Percentiles rank a stretch among this genome's conserved stretches.
phyloP scores from a whole-genome alignment of 2,888 invertebrate species.

The Mystacides longicornis region DNA sequence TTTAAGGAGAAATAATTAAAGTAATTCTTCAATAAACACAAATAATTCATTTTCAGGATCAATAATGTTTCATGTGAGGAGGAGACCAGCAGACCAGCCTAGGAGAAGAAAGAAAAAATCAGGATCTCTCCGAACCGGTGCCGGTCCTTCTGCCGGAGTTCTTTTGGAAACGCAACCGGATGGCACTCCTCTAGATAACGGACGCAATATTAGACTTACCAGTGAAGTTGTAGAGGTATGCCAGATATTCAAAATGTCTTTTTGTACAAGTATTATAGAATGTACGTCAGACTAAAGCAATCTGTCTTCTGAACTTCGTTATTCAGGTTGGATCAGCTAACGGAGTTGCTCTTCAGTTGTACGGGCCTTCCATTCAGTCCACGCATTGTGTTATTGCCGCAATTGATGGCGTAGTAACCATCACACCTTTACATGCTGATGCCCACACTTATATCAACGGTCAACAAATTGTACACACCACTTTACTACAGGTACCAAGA shows the following conservation, averaged over 20 bases:
- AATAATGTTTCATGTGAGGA: constrained; percentile 94
- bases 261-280: background rate
- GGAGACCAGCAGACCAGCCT: constrained; percentile 85
- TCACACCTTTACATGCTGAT: constrained; percentile 89
- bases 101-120: constrained; percentile 79
- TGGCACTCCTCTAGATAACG: constrained; percentile 55
- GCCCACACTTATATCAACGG: constrained; percentile 94
- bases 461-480: constrained; percentile 85
- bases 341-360: constrained; percentile 69
- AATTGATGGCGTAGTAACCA: constrained; percentile 85
- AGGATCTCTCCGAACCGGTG: constrained; percentile 41
- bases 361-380: constrained; percentile 87
- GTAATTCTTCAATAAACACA: too few species aligned
- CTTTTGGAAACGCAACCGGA: constrained; percentile 79
- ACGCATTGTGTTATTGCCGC: constrained; percentile 93
- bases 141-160: constrained; percentile 48
- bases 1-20: too few species aligned
- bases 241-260: background rate
- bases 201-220: constrained; percentile 54
- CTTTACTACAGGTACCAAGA: constrained; percentile 66
- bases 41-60: constrained; percentile 59
- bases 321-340: constrained; percentile 66
- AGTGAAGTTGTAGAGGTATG: constrained; percentile 59
- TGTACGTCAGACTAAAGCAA: background rate
- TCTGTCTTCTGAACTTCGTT: background rate